These are phyloP conservation scores for Capromys pilorides DNA, from an alignment of 2,797 vertebrate genomes.

Conservation along the genomic window DNA sequence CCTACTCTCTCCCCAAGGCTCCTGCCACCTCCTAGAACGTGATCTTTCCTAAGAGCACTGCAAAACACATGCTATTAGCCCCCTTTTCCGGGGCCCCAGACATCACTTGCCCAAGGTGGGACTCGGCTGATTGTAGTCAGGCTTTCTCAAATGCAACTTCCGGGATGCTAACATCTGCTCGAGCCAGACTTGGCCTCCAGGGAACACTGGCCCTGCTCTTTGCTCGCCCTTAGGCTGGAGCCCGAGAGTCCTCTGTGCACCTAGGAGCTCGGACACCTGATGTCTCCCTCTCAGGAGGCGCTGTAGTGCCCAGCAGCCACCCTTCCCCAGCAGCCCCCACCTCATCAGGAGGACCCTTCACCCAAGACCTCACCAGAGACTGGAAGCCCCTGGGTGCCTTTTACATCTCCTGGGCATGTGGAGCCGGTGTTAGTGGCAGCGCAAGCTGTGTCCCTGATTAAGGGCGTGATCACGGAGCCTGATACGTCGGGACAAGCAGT, in stretches of 20 bases:
- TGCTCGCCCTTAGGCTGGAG: background rate
- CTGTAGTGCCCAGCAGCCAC: background rate
- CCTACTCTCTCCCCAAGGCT: background rate
- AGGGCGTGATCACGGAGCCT: conserved; percentile 59
- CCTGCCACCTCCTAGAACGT: background rate
- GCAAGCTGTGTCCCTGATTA: conserved; percentile 44
- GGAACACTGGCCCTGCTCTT: background rate
- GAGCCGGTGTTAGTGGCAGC: background rate
- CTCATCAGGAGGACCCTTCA: background rate
- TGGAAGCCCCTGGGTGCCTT: background rate
- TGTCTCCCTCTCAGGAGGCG: background rate
- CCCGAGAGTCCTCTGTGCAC: background rate
- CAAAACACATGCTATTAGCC: background rate
- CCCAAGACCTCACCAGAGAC: conserved; percentile 27
- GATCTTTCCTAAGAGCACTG: background rate
- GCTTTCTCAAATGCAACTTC: background rate
- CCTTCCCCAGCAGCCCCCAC: background rate
- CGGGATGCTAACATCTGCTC: background rate
- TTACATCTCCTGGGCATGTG: conserved; percentile 24
- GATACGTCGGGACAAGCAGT: conserved; percentile 57
- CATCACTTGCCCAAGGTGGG: background rate
- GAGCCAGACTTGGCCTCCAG: background rate
- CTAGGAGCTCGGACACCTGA: background rate
- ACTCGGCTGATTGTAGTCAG: background rate
- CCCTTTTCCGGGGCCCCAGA: background rate